Conservation (phyloP, 2,797 vertebrate genomes). For the Lacerta bilineata region DNA sequence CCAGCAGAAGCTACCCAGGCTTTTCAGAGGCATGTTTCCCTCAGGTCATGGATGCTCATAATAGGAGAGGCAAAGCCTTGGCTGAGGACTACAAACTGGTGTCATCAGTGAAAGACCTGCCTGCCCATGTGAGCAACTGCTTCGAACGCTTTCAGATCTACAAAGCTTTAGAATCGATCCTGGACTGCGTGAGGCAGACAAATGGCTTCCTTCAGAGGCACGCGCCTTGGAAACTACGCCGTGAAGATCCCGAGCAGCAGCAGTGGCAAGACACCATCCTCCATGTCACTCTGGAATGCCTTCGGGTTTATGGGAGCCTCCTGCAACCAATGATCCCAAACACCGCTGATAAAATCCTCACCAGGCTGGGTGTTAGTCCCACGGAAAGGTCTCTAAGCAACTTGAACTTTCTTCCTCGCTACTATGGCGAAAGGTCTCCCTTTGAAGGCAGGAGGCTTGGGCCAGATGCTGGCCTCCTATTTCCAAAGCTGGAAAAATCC, state of each 20-base stretch:
- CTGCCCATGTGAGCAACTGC: slow-evolving; percentile 80
- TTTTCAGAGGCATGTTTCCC: slow-evolving; percentile 86
- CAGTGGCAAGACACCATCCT: slow-evolving; percentile 90
- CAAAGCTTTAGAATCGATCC: slow-evolving; percentile 91
- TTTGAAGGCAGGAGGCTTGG: slow-evolving; percentile 91
- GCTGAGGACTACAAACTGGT: slow-evolving; percentile 87
- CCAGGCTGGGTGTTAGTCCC: slow-evolving; percentile 84
- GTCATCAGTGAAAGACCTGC: slow-evolving; percentile 81
- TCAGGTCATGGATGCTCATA: not conserved
- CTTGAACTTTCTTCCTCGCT: slow-evolving; percentile 84
- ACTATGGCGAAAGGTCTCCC: slow-evolving; percentile 78
- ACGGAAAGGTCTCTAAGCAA: slow-evolving; percentile 81
- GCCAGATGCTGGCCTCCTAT: slow-evolving; percentile 87
- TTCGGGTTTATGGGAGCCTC: slow-evolving; percentile 90
- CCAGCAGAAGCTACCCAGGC: slow-evolving; percentile 84
- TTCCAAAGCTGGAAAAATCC: slow-evolving; percentile 81
- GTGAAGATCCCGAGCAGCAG: slow-evolving; percentile 72
- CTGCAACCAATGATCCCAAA: slow-evolving; percentile 91
- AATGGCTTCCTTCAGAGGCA: slow-evolving; percentile 94
- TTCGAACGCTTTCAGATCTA: slow-evolving; percentile 88
- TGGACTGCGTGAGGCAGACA: slow-evolving; percentile 87
- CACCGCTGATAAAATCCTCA: slow-evolving; percentile 85
- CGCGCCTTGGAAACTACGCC: slow-evolving; percentile 89
- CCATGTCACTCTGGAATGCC: slow-evolving; percentile 89
- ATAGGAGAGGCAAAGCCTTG: slow-evolving; percentile 65